Evolutionary conservation across 2,888 invertebrate genomes (phyloP), one percentile per base, ranked within the genome.

Genomic region (Apoda limacodes): DNA sequence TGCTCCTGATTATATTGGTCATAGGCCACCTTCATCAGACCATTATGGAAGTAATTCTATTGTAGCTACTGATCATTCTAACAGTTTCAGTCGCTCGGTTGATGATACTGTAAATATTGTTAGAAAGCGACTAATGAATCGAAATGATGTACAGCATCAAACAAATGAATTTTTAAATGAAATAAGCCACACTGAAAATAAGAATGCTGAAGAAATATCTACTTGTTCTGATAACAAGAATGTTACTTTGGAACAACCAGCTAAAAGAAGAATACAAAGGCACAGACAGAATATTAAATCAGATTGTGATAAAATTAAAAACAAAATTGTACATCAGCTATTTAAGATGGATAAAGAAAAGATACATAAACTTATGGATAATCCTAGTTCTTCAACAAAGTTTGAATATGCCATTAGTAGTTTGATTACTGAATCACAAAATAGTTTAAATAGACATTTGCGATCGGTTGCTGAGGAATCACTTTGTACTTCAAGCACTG

Each of bases 341-440:
- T 81, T 82, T 40, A 80, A 75, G 51, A 76, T 82, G 78, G 80
- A 81, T 27, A 82, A 78, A 52, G 67, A 64, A 33, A 76, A 66
- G 50, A 72, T 82, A 32, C 74, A 76, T 39, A 76, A 81, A 42
- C 43, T 82, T 14, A 70, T 82, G 64, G 80, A 78, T 37, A 68
- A 81, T 43, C 81, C 82, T 2, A 70, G 63, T 35, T 75, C 71
- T n/a, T 81, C 81, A 9, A 55, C 64, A n/a, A 82, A 82, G 42
- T 81, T 81, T 57, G 81, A 81, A 46, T 80, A 68, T 65, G 82
- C 80, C 5, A 69, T 82, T 25, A 75, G 67, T 37, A 82, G 75
- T 43, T 54, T 82, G 28, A 71, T 82, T 30, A 81, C 71, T 3
- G 82, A 82, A 50, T 80, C 81, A 25, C 76, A 80, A 49, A 80